Base-by-base conservation (phyloP, 2,113 vertebrate genomes). In the Morphnarchus princeps region DNA sequence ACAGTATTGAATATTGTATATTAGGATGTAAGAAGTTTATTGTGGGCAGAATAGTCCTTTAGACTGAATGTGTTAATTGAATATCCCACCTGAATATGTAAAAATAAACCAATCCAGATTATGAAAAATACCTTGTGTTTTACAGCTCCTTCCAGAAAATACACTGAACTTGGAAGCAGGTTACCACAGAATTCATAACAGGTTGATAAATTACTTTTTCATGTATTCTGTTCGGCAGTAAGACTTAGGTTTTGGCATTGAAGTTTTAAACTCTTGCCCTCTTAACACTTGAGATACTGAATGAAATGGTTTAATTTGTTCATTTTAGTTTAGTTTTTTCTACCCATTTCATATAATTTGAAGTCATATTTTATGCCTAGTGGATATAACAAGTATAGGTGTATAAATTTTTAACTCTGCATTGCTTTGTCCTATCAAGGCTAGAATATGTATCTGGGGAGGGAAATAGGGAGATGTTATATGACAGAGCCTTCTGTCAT, bases 61-160 rank as follows among this genome's bases (percentile, higher is more conserved):
- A 89, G 66, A 61, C 31, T 76, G 43, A 83, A 79, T 82, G 40
- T 96, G 58, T 92, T 93, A 55, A 81, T 86, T 86, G 55, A 87
- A 43, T 95, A 57, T 90, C 71, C 62, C 61, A 45, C 21, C 50
- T 90, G 90, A 97, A 92, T 70, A n/a, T 32, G 1, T 95, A 71
- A 93, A 93, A 90, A 62, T 72, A 78, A 87, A 94, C 49, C 90
- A 83, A 73, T 80, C 57, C 87, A 96, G 93, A 94, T 97, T 87
- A 94, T 96, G 89, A 95, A 97, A 96, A 94, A 94, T 95, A 87
- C 95, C 78, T 96, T 97, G 40, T 97, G 87, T 98, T 97, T 98
- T 97, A 55, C 92, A 98, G 92, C 93, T 97, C 93, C 83, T 91
- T 96, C 90, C 93, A 90, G 94, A 96, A 98, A 97, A 95, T 94